Base-by-base conservation (phyloP, 2,888 invertebrate genomes). In the Frankliniella intonsa region DNA sequence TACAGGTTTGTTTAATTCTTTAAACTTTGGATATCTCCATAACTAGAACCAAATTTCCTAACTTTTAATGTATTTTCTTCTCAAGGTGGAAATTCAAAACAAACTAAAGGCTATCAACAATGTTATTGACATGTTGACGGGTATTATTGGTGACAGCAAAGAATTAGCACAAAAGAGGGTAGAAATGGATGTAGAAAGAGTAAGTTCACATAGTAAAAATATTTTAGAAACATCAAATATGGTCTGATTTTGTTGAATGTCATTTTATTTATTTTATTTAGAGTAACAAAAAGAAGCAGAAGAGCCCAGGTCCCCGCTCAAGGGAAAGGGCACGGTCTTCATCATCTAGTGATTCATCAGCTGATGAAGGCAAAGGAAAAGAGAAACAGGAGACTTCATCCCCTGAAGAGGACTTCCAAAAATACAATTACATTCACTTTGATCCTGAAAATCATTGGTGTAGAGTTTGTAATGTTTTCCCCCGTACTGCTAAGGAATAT, bases 361-460 rank as follows among this genome's bases (percentile, higher is more conserved):
- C 55, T 25, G 25, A 22, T 25, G 90, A 83, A 89, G 87, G 11
- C 87, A 87, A 88, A 79, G 8, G 84, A 84, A n/a, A 84, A 83
- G 19, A 84, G 84, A 55, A 85, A 85, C 86, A 81, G 85, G 85
- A 82, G 86, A 86, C 62, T 76, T 55, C 38, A 85, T 84, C 82
- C 85, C 85, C 83, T 84, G 85, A 81, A 84, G 84, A 84, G 84
- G 84, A 82, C 84, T 85, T 81, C 83, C 86, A 9, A 86, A 90
- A 91, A 87, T 93, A 84, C 80, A 95, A 95, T 91, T 94, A 93
- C 86, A 92, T 94, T 82, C 94, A 95, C 89, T 96, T 95, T 87
- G 96, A 96, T 88, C 95, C 95, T 0, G 95, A 95, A 89, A 93
- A 95, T 91, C 95, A 96, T 87, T 96, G 96, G 96, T 96, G 96